Evolutionary conservation across 2,888 invertebrate species (phyloP), one percentile per base, ranked within the genome.

Genomic region (Melipona bicolor): DNA sequence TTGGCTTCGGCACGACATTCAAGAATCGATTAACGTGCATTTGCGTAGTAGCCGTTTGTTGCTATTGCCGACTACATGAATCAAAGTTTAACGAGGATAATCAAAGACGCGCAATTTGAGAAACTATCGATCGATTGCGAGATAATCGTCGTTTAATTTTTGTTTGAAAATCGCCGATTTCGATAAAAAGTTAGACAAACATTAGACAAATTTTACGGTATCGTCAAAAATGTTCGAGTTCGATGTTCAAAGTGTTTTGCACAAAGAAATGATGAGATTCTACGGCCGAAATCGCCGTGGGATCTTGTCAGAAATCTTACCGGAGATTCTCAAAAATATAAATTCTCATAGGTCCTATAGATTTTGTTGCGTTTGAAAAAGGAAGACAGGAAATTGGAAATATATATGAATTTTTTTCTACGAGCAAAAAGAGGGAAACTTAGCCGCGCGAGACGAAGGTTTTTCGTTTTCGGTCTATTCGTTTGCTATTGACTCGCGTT

Each of bases 111-210:
- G n/a, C 36, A 11, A 19, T 50, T 43, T 24, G 24, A 24, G 36
- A 49, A 19, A 24, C 4, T 80, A 64, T 56, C 61, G n/a, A 36
- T 36, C n/a, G 32, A 32, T 32, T 32, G n/a, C 19, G 50, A 65
- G 77, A 80, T 80, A 77, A 80, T 80, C 80, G 43, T 56, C 56
- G 24, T 50, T 56, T 52, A 36, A 67, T 52, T 49, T n/a, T n/a
- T 2, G 56, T 24, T 52, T 36, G 11, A 32, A 32, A 4, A 4
- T 27, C 17, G 50, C 27, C 21, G 52, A 74, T 79, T 79, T 79
- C 52, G 64, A 73, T 74, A 68, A 78, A 27, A 27, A 81, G 43
- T 61, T 56, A 32, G 56, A 32, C 3, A 36, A 65, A 77, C 50
- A 54, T 50, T 36, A 9, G 36, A 36, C 9, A 36, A 36, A 50